Percentiles rank a stretch among this genome's conserved stretches.
Conservation (phyloP, 2,888 invertebrate species). For the Oscheius sp. region DNA sequence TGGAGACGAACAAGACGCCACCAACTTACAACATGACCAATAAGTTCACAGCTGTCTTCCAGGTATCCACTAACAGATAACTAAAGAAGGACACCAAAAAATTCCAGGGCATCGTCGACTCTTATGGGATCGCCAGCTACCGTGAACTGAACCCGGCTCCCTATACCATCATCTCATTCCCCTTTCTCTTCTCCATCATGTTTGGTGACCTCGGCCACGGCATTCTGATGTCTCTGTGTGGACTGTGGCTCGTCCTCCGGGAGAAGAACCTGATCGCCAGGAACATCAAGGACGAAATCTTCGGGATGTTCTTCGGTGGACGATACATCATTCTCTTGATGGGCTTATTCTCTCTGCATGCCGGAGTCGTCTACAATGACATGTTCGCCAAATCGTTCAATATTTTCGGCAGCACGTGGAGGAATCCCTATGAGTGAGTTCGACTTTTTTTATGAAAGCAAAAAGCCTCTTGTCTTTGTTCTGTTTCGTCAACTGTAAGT, state of each 20-base stretch:
- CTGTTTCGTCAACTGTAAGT: too few species aligned
- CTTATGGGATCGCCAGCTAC: conserved; percentile 95
- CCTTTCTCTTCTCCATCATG: conserved; percentile 97
- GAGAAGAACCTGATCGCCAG: conserved; percentile 88
- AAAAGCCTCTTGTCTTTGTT: too few species aligned
- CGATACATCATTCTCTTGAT: conserved; percentile 74
- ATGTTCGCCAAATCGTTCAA: conserved; percentile 75
- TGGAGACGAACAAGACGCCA: conserved; percentile 88
- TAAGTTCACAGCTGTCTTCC: conserved; percentile 91
- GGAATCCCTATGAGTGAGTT: conserved; percentile 63
- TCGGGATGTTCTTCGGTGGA: conserved; percentile 73
- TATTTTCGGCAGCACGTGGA: conserved; percentile 76
- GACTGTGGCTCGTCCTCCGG: conserved; percentile 88
- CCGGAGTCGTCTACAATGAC: conserved; percentile 73
- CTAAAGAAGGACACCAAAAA: too few species aligned
- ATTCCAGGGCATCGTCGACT: conserved; percentile 84
- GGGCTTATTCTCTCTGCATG: conserved; percentile 74
- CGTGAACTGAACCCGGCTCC: conserved; percentile 97
- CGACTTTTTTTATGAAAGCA: too few species aligned
- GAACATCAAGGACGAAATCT: conserved; percentile 70
- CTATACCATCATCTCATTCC: conserved; percentile 96
- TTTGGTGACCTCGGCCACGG: conserved; percentile 97
- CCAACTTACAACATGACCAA: conserved; percentile 96
- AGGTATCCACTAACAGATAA: conserved; percentile 74
- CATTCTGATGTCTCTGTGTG: conserved; percentile 82